Conservation (phyloP, 2,113 vertebrate genomes). For the Anguilla japonica region DNA sequence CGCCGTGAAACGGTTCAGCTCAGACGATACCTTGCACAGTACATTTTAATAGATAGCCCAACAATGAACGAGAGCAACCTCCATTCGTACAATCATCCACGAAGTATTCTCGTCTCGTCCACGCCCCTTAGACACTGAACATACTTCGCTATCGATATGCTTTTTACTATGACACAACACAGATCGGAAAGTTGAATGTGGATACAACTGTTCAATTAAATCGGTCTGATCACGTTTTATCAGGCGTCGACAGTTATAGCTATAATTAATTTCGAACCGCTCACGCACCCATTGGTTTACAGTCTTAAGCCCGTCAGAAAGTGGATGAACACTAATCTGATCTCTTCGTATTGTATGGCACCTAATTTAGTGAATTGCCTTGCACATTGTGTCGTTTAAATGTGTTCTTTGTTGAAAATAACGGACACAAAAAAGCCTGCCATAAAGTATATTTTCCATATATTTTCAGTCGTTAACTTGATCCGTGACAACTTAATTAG, state of each 20-base stretch:
- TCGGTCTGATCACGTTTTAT: too few species aligned
- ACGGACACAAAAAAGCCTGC: not conserved
- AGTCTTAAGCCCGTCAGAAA: not conserved
- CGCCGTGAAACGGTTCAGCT: too few species aligned
- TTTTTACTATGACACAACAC: too few species aligned
- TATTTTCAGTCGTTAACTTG: too few species aligned
- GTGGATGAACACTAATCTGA: slow-evolving; percentile 1
- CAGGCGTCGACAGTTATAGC: not conserved
- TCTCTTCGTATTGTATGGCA: not conserved
- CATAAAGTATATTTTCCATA: too few species aligned
- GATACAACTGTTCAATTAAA: too few species aligned
- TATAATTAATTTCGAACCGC: not conserved
- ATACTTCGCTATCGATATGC: not conserved
- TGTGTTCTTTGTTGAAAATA: not conserved
- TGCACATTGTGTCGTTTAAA: too few species aligned
- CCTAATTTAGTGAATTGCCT: not conserved
- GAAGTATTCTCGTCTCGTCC: not conserved
- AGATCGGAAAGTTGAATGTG: too few species aligned
- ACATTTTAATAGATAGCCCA: too few species aligned
- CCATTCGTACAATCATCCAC: too few species aligned
- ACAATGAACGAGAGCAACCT: too few species aligned
- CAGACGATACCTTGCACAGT: too few species aligned
- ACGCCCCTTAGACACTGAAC: not conserved
- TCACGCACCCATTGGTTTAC: not conserved
- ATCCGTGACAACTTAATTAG: not conserved